These are phyloP conservation scores for Parthenolecanium corni DNA, from an alignment of 2,888 invertebrate species.

Conservation along the genomic window DNA sequence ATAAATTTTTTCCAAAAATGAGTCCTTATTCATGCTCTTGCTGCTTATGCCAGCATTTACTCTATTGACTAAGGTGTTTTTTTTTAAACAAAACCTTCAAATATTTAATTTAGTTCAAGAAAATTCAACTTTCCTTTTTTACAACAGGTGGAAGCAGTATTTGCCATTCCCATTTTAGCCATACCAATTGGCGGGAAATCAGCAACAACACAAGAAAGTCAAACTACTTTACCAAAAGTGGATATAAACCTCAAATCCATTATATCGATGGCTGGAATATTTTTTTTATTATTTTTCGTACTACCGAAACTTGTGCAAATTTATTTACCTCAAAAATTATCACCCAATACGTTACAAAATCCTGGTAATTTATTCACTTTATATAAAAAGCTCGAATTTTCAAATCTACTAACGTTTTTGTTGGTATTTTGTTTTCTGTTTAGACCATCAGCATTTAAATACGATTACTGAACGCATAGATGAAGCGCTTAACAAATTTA, in stretches of 20 bases:
- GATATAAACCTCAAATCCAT: slow-evolving; percentile 52
- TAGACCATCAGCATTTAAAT: too few relatives aligned
- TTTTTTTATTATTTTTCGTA: slow-evolving; percentile 46
- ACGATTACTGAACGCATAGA: slow-evolving; percentile 33
- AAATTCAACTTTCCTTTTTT: slow-evolving; percentile 14
- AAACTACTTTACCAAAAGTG: slow-evolving; percentile 41
- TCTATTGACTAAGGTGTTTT: too few relatives aligned
- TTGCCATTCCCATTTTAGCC: slow-evolving; percentile 54
- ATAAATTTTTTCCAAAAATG: not conserved
- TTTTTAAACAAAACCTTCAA: too few relatives aligned
- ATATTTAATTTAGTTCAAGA: slow-evolving; percentile 3
- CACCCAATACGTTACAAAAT: not conserved
- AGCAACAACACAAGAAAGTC: slow-evolving; percentile 27
- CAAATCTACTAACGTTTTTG: too few relatives aligned
- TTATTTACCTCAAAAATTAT: slow-evolving; percentile 30
- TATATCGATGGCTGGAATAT: slow-evolving; percentile 47
- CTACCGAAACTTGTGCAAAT: slow-evolving; percentile 40
- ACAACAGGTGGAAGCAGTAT: slow-evolving; percentile 51
- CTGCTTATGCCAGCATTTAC: too few relatives aligned
- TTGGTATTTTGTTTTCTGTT: too few relatives aligned
- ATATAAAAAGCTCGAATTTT: too few relatives aligned
- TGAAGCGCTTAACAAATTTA: slow-evolving; percentile 37
- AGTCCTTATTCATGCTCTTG: not conserved
- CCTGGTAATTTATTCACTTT: too few relatives aligned
- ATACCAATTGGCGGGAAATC: slow-evolving; percentile 48